phyloP scores from a whole-genome alignment of 2,888 invertebrate genomes.

The Cheilosia soror region DNA sequence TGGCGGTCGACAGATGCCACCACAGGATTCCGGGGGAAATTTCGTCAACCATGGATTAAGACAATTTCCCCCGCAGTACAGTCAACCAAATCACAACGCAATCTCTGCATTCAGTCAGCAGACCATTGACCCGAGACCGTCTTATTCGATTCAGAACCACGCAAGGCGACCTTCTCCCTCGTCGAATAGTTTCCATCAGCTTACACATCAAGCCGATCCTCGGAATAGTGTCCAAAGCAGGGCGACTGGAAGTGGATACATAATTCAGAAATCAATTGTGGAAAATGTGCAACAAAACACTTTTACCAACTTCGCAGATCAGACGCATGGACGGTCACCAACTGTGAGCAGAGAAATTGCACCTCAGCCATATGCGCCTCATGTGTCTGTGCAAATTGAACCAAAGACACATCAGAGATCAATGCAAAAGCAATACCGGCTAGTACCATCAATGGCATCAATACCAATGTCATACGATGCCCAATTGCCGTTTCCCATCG shows the following conservation, averaged over 20 bases:
- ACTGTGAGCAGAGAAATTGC: conserved; percentile 10
- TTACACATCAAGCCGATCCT: too few relatives aligned
- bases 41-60: background rate
- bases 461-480: conserved; percentile 39
- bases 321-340: background rate
- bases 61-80: background rate
- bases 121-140: too few relatives aligned
- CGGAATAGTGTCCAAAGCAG: background rate
- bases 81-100: background rate
- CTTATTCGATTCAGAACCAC: too few relatives aligned
- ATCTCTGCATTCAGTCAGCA: background rate
- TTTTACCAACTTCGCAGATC: background rate
- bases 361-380: conserved; percentile 10
- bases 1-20: background rate
- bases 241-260: background rate
- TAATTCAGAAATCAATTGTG: background rate
- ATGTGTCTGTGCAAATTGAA: conserved; percentile 17
- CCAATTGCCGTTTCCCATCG: conserved; percentile 52
- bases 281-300: background rate
- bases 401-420: conserved; percentile 2
- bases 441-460: conserved; percentile 37
- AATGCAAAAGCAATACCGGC: conserved; percentile 3
- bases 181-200: background rate
- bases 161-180: too few relatives aligned
- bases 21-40: background rate